phyloP scores from a whole-genome alignment of 2,113 vertebrate species.

The Misgurnus mizolepis region DNA sequence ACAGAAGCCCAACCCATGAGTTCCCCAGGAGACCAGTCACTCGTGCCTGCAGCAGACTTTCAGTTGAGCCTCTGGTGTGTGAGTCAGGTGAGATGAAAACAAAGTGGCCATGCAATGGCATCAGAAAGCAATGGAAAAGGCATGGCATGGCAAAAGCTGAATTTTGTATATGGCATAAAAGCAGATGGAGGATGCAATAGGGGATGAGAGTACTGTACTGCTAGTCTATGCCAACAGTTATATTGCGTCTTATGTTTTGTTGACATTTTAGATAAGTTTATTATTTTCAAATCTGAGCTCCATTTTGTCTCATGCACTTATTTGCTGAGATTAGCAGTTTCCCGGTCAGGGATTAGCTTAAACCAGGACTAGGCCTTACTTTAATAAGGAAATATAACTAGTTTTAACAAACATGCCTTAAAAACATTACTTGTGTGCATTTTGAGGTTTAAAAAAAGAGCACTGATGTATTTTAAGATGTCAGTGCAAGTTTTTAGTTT shows the following conservation, averaged over 20 bases:
- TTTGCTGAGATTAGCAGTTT: neutral
- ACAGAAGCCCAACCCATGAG: slow-evolving; percentile 66
- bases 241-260: neutral
- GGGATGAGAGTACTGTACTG: neutral
- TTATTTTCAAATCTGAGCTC: neutral
- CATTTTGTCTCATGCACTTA: neutral
- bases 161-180: neutral
- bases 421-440: too few species aligned
- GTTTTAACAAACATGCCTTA: too few species aligned
- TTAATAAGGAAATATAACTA: too few species aligned
- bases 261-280: neutral
- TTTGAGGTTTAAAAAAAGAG: too few species aligned
- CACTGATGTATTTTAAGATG: too few species aligned
- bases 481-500: too few species aligned
- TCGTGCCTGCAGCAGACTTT: slow-evolving; percentile 87
- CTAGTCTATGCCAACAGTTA: neutral
- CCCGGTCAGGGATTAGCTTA: too few species aligned
- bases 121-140: slow-evolving; percentile 9
- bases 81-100: slow-evolving; percentile 83
- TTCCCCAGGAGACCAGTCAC: slow-evolving; percentile 90
- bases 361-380: neutral
- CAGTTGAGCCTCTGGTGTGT: slow-evolving; percentile 82
- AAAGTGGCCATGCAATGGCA: neutral
- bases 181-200: neutral
- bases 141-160: neutral